These are phyloP conservation scores for Drosophila rellima DNA, from an alignment of 2,888 invertebrate genomes.

Conservation along the genomic window DNA sequence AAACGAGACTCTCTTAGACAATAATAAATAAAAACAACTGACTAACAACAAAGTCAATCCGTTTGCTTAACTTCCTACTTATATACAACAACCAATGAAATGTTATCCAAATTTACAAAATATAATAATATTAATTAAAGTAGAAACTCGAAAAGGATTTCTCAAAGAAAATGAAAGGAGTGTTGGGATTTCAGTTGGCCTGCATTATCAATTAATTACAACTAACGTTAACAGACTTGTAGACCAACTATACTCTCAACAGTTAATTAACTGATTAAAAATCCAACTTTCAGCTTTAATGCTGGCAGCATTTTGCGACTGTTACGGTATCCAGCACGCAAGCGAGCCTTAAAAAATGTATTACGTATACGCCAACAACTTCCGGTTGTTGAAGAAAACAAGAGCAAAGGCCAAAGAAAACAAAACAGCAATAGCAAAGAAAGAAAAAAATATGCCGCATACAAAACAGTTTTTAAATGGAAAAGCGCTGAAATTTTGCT, in stretches of 20 bases:
- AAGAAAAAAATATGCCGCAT: constrained; percentile 28
- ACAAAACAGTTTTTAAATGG: constrained; percentile 41
- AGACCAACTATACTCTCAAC: constrained; percentile 5
- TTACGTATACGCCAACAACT: constrained; percentile 77
- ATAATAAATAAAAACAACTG: neutral
- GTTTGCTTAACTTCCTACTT: neutral
- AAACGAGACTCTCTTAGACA: neutral
- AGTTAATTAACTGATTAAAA: constrained; percentile 63
- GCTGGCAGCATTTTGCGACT: constrained; percentile 48
- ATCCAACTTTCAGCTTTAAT: constrained; percentile 47
- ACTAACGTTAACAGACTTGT: neutral
- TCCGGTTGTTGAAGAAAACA: constrained; percentile 57
- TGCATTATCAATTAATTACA: constrained; percentile 24
- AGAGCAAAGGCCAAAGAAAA: constrained; percentile 6
- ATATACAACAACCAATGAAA: neutral
- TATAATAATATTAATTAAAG: neutral
- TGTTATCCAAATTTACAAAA: neutral
- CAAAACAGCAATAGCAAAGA: constrained; percentile 2
- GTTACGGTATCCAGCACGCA: constrained; percentile 66
- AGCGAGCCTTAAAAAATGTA: constrained; percentile 60
- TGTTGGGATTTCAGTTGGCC: neutral
- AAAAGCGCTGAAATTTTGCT: constrained; percentile 56
- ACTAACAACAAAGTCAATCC: neutral
- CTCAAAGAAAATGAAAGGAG: too few relatives aligned
- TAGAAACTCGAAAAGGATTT: neutral